Evolutionary conservation across 2,888 invertebrate genomes (phyloP).

Genomic region (Seladonia tumulorum): DNA sequence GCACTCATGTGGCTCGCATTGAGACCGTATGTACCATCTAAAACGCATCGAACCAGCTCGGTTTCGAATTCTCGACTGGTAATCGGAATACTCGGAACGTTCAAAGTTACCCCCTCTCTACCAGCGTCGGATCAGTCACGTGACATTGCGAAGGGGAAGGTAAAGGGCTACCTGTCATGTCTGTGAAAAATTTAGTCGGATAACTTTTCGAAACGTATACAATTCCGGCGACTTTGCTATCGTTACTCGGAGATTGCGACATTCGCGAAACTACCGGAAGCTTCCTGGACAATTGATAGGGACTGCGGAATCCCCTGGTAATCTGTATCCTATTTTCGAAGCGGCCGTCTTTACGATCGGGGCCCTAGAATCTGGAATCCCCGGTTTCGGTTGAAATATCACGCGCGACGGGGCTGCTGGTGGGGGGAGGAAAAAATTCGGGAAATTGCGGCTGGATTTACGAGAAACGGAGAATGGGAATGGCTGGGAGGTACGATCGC

Average conservation of each 20-base stretch:
- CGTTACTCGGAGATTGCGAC: conserved; percentile 10
- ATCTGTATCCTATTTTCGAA: not conserved
- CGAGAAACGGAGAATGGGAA: conserved; percentile 38
- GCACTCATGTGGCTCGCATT: conserved; percentile 34
- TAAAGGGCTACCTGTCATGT: not conserved
- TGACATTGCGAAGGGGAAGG: not conserved
- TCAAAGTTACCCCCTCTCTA: not conserved
- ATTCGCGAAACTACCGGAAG: conserved; percentile 14
- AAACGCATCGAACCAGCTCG: not conserved
- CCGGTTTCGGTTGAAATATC: not conserved
- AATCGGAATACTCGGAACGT: not conserved
- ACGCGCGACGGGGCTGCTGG: not conserved
- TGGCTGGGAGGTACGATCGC: conserved; percentile 18
- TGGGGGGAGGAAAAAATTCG: not conserved
- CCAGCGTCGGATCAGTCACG: not conserved
- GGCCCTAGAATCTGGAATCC: not conserved
- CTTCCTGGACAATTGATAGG: not conserved
- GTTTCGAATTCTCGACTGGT: conserved; percentile 24
- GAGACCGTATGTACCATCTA: conserved; percentile 22
- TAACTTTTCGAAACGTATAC: conserved; percentile 51
- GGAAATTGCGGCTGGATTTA: conserved; percentile 35
- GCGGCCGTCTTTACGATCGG: not conserved
- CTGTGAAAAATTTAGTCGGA: not conserved
- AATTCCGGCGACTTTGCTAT: conserved; percentile 43
- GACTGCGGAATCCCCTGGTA: not conserved